Conservation (phyloP, 2,888 invertebrate genomes). For the Eucriotettix oculatus region DNA sequence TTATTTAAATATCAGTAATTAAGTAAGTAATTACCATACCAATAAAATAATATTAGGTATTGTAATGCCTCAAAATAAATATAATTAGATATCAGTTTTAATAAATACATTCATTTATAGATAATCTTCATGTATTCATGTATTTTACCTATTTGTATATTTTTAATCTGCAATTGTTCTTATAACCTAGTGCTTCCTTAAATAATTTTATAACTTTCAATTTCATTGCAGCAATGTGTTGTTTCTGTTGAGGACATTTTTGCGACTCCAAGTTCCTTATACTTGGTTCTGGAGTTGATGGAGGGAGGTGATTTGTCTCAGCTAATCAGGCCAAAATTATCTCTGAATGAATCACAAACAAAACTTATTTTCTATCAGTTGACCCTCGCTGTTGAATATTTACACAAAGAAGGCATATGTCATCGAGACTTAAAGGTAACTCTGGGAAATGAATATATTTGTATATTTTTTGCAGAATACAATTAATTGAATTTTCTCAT, state of each 20-base stretch:
- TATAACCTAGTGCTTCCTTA: no score
- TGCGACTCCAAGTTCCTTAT: neutral
- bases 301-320: neutral
- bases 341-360: neutral
- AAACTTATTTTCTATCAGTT: neutral
- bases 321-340: neutral
- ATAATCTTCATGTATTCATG: no score
- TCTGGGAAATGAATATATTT: no score
- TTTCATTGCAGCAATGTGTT: neutral
- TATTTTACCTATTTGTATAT: neutral
- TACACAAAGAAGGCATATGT: constrained; percentile 2
- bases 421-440: constrained; percentile 44
- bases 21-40: no score
- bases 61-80: no score
- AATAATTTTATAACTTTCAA: no score
- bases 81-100: no score
- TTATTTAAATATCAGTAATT: no score
- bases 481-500: no score
- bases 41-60: no score
- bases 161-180: neutral
- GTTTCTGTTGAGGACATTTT: neutral
- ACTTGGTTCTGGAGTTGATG: neutral
- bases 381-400: neutral
- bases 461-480: no score
- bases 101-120: no score